These are phyloP conservation scores for Neoascia interrupta DNA, from an alignment of 2,888 invertebrate species.

Conservation along the genomic window DNA sequence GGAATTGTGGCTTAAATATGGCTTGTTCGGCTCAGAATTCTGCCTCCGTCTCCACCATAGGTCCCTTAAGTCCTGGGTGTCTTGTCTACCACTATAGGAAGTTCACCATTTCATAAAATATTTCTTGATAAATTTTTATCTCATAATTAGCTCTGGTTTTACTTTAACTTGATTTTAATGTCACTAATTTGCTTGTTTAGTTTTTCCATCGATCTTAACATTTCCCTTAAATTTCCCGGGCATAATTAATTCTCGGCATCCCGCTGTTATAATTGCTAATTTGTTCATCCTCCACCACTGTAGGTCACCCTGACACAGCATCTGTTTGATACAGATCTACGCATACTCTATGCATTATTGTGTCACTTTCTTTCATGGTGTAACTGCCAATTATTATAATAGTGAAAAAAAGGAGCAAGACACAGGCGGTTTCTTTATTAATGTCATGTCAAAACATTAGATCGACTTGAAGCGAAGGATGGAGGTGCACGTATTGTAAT, in stretches of 20 bases:
- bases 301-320: too few species aligned
- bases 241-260: constrained; percentile 38
- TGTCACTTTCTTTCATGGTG: constrained; percentile 23
- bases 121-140: too few species aligned
- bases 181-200: too few species aligned
- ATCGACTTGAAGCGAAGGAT: constrained; percentile 47
- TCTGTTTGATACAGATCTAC: constrained; percentile 54
- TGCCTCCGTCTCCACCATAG: too few species aligned
- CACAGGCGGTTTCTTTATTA: constrained; percentile 60
- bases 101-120: too few species aligned
- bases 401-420: constrained; percentile 20
- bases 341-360: constrained; percentile 8
- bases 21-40: too few species aligned
- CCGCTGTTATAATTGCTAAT: constrained; percentile 55
- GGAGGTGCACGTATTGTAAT: constrained; percentile 39
- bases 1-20: too few species aligned
- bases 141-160: too few species aligned
- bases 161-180: too few species aligned
- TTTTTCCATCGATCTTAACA: too few species aligned
- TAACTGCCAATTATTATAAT: constrained; percentile 45
- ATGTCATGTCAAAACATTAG: constrained; percentile 68
- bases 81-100: too few species aligned
- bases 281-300: constrained; percentile 8
- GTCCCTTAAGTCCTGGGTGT: too few species aligned
- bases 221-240: not conserved